Evolutionary conservation across 37 sponge, comb jelly and placozoan species (phyloP).

Genomic region (Mnemiopsis leidyi): DNA sequence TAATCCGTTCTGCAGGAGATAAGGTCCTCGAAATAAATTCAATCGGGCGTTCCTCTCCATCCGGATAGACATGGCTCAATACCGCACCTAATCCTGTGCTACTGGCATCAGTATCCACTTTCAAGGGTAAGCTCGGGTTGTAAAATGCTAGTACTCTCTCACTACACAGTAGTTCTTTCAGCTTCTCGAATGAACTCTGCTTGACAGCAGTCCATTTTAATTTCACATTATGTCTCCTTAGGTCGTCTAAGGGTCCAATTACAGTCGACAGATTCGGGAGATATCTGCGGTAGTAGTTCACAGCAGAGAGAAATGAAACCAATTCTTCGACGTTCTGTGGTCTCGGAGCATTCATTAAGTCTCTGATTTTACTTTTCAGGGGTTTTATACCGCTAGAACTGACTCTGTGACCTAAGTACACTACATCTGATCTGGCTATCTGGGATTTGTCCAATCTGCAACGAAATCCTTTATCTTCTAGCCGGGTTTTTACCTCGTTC

Average conservation of each 20-base stretch:
- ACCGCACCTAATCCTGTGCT: slow-evolving; percentile 68
- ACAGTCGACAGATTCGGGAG: slow-evolving; percentile 58
- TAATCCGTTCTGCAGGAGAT: slow-evolving; percentile 49
- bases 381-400: not conserved
- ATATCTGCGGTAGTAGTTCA: slow-evolving; percentile 67
- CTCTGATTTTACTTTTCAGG: not conserved
- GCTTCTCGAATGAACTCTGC: slow-evolving; percentile 65
- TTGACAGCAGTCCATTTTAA: slow-evolving; percentile 66
- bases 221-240: slow-evolving; percentile 14
- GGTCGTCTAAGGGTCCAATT: slow-evolving; percentile 65
- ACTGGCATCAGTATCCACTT: slow-evolving; percentile 69
- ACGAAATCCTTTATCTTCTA: not conserved
- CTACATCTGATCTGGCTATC: not conserved
- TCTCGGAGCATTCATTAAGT: slow-evolving; percentile 49
- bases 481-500: not conserved
- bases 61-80: slow-evolving; percentile 59
- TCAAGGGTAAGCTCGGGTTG: slow-evolving; percentile 34
- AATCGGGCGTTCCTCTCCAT: slow-evolving; percentile 63
- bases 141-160: slow-evolving; percentile 65
- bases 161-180: slow-evolving; percentile 24
- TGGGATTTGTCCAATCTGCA: not conserved
- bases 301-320: slow-evolving; percentile 62
- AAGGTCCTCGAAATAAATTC: slow-evolving; percentile 58
- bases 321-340: slow-evolving; percentile 65
- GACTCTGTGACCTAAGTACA: not conserved